These are phyloP conservation scores for Beaufortia kweichowensis DNA, from an alignment of 2,113 vertebrate genomes.

Conservation along the genomic window DNA sequence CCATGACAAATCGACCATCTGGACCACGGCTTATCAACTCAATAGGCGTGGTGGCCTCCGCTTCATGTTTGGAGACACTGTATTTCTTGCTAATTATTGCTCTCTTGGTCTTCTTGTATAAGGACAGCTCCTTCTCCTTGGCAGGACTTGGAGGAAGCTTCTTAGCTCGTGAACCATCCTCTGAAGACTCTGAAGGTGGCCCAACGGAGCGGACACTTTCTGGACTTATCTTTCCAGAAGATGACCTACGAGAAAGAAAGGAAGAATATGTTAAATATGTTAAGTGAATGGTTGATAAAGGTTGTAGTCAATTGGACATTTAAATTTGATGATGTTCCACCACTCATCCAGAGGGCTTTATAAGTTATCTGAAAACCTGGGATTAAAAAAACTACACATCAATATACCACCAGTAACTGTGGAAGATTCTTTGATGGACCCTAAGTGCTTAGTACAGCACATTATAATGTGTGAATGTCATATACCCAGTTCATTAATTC, in stretches of 20 bases:
- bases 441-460: background rate
- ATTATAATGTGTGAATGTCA: background rate
- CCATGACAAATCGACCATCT: slow-evolving; percentile 94
- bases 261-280: slow-evolving; percentile 20
- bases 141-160: slow-evolving; percentile 84
- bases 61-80: slow-evolving; percentile 88
- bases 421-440: background rate
- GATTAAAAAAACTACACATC: background rate
- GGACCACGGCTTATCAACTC: slow-evolving; percentile 96
- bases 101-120: slow-evolving; percentile 97
- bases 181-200: slow-evolving; percentile 90
- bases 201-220: slow-evolving; percentile 90
- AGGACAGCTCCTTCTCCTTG: slow-evolving; percentile 91
- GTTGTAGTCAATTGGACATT: background rate
- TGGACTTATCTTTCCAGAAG: slow-evolving; percentile 95
- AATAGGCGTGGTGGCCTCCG: slow-evolving; percentile 90
- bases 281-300: background rate
- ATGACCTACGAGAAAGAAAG: slow-evolving; percentile 76
- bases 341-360: background rate
- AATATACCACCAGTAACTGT: background rate
- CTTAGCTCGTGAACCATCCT: slow-evolving; percentile 86
- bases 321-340: background rate
- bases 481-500: background rate
- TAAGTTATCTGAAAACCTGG: background rate
- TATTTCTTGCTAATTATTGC: slow-evolving; percentile 98